phyloP scores from a whole-genome alignment of 2,888 invertebrate genomes.

The Tipula confusa region DNA sequence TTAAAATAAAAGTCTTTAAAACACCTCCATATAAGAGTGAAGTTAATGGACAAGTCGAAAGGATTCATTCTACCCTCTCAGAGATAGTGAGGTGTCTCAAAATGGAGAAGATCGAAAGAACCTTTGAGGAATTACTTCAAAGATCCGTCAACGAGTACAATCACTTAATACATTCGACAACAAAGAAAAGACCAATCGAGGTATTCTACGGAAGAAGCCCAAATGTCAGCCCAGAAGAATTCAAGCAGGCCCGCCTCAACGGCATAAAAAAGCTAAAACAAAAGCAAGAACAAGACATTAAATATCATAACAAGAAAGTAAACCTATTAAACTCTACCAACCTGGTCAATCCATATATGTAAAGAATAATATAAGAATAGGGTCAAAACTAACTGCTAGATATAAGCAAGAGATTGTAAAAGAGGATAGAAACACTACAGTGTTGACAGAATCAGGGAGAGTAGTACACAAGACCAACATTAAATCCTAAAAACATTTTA shows the following conservation, averaged over 20 bases:
- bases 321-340: too few species aligned
- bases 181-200: background rate
- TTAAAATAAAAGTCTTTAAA: conserved; percentile 35
- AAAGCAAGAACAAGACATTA: background rate
- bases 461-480: too few species aligned
- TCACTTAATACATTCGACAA: background rate
- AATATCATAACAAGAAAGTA: too few species aligned
- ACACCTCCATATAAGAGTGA: too few species aligned
- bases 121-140: conserved; percentile 33
- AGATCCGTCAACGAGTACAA: background rate
- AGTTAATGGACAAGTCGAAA: conserved; percentile 36
- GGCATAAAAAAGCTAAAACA: background rate
- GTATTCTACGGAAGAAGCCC: background rate
- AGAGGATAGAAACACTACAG: too few species aligned
- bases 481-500: too few species aligned
- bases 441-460: too few species aligned
- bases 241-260: background rate
- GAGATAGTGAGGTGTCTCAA: conserved; percentile 37
- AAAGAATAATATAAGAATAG: too few species aligned
- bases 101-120: conserved; percentile 31
- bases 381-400: too few species aligned
- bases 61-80: conserved; percentile 36
- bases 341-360: too few species aligned
- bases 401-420: too few species aligned
- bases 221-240: background rate